Base-by-base conservation (phyloP, 2,113 vertebrate species). In the Cygnus buccinator region DNA sequence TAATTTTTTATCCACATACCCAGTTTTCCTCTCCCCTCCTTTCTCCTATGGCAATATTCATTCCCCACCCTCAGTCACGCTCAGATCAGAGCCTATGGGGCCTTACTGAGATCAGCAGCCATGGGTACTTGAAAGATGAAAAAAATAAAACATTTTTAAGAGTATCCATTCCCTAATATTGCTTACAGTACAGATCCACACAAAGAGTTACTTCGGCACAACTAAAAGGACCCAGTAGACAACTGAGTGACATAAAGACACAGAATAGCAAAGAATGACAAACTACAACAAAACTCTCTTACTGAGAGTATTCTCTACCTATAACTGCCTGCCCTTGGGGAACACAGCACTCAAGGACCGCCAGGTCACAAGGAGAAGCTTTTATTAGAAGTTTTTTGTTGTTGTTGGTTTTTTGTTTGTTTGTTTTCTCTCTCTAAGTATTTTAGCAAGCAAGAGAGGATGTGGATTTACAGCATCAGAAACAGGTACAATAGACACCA, bases 281-380 rank as follows among this genome's bases (percentile, higher is more conserved):
- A 84, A 82, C 15, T 37, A 31, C 46, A 92, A 15, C 43, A 46
- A 2, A 6, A 20, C 33, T 9, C 35, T 37, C 39, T 39, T 14
- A 17, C n/a, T 20, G 6, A 50, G 16, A 50, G 61, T 25, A 93
- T 43, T 18, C n/a, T 61, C 10, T 67, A 63, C 4, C 15, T 41
- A 0, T 21, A 72, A 3, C 43, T 59, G 43, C 52, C 57, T 26
- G 22, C 37, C 16, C n/a, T 46, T 0, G 0, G 25, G 26, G 43
- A 79, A 79, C 31, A n/a, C 1, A 3, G 67, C 9, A 39, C 5
- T 28, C 4, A 48, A 25, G 0, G 3, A 13, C 6, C 7, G 58
- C 50, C 21, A 37, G 10, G 50, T 23, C 59, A 95, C 67, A 77
- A 65, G 50, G 4, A 80, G 5, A 57, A 73, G 25, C 2, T 68